Evolutionary conservation across 2,113 vertebrate species (phyloP).

Genomic region (Macrotis lagotis): DNA sequence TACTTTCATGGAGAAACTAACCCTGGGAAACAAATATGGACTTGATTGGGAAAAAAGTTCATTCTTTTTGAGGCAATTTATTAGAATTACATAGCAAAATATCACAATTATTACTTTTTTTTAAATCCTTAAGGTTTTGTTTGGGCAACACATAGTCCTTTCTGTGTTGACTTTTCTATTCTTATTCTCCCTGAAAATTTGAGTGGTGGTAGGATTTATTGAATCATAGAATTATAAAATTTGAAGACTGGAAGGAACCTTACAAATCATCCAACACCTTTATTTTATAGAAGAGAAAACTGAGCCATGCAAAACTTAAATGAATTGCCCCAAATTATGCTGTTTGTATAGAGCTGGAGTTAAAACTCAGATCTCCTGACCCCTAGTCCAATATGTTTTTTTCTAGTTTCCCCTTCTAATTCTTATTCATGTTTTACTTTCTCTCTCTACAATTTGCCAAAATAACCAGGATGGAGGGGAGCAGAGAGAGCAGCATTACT

Average conservation of each 20-base stretch:
- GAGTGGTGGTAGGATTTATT: background rate
- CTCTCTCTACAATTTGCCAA: background rate
- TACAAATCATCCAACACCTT: background rate
- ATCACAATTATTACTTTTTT: slow-evolving; percentile 49
- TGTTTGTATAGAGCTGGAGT: background rate
- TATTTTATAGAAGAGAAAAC: background rate
- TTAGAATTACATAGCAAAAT: slow-evolving; percentile 42
- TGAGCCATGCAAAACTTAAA: background rate
- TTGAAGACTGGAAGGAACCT: background rate
- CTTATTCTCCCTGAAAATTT: slow-evolving; percentile 3
- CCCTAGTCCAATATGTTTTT: background rate
- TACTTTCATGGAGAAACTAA: slow-evolving; percentile 10
- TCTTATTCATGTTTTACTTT: background rate
- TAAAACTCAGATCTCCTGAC: background rate
- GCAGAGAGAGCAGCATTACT: background rate
- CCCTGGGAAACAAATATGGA: slow-evolving; percentile 30
- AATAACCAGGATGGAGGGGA: background rate
- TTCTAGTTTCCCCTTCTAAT: background rate
- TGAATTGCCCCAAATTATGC: background rate
- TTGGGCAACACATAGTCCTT: slow-evolving; percentile 22
- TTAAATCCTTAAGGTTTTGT: slow-evolving; percentile 43
- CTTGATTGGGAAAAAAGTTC: background rate
- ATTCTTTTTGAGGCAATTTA: slow-evolving; percentile 36
- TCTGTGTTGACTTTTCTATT: background rate
- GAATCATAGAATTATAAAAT: background rate